These are phyloP conservation scores for Platyura marginata DNA, from an alignment of 1,140 invertebrate species.

Conservation along the genomic window DNA sequence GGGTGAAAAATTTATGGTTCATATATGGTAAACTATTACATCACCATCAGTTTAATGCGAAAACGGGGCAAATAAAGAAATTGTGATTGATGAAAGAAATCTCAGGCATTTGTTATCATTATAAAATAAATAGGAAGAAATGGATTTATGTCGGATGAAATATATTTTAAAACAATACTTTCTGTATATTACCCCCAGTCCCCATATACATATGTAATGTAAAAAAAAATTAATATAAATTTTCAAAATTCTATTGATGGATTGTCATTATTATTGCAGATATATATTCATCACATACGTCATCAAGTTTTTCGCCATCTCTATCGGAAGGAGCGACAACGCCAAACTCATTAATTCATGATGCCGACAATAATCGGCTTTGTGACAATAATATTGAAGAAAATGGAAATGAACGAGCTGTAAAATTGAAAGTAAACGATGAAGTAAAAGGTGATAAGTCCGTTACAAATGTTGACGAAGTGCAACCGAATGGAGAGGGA, in stretches of 20 bases:
- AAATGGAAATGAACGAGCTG: neutral
- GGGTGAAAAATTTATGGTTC: neutral
- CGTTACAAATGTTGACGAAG: neutral
- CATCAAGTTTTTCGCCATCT: conserved; percentile 21
- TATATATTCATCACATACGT: conserved; percentile 24
- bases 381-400: neutral
- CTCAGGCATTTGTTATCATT: neutral
- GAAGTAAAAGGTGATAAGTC: neutral
- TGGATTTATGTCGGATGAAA: neutral
- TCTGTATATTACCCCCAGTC: too few species aligned
- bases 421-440: neutral
- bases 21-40: neutral
- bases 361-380: neutral
- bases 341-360: conserved; percentile 12
- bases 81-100: neutral
- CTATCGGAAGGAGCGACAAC: conserved; percentile 22
- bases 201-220: too few species aligned
- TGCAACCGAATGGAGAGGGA: conserved; percentile 9
- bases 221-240: too few species aligned
- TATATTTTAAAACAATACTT: too few species aligned
- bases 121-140: neutral
- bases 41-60: neutral
- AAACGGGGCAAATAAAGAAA: neutral
- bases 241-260: neutral
- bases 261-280: conserved; percentile 10